Conservation (phyloP, 2,113 vertebrate species). For the Tautogolabrus adspersus region DNA sequence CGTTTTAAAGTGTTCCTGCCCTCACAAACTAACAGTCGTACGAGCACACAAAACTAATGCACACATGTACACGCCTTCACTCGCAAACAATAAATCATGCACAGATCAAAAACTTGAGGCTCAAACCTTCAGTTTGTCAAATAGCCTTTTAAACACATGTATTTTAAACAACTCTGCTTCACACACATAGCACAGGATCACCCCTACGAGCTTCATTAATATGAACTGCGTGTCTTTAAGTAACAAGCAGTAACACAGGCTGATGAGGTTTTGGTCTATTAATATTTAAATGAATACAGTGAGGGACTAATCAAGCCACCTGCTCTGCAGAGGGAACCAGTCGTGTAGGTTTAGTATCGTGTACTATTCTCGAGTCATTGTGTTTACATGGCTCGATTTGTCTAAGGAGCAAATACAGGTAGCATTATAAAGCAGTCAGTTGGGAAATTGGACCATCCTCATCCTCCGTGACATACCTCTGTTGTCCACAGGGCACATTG, state of each 20-base stretch:
- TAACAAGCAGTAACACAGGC: neutral
- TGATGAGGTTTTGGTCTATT: neutral
- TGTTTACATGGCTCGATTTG: neutral
- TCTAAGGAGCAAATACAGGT: neutral
- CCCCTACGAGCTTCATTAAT: slow-evolving; percentile 1
- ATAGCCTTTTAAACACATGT: too few species aligned
- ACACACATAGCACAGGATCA: too few species aligned
- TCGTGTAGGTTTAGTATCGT: neutral
- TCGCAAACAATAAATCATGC: too few species aligned
- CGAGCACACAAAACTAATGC: too few species aligned
- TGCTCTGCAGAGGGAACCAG: neutral
- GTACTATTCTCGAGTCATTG: neutral
- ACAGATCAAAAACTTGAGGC: too few species aligned
- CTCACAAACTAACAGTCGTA: too few species aligned
- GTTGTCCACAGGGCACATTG: slow-evolving; percentile 21
- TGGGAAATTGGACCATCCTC: neutral
- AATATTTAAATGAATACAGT: neutral
- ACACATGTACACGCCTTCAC: too few species aligned
- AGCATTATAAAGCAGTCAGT: neutral
- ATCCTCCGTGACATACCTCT: neutral
- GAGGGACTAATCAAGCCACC: neutral
- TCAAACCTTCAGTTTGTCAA: too few species aligned
- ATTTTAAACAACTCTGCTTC: too few species aligned
- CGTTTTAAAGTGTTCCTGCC: too few species aligned
- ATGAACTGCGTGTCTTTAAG: slow-evolving; percentile 9